Evolutionary conservation across 2,113 vertebrate species (phyloP).

Genomic region (Neolamprologus brichardi): DNA sequence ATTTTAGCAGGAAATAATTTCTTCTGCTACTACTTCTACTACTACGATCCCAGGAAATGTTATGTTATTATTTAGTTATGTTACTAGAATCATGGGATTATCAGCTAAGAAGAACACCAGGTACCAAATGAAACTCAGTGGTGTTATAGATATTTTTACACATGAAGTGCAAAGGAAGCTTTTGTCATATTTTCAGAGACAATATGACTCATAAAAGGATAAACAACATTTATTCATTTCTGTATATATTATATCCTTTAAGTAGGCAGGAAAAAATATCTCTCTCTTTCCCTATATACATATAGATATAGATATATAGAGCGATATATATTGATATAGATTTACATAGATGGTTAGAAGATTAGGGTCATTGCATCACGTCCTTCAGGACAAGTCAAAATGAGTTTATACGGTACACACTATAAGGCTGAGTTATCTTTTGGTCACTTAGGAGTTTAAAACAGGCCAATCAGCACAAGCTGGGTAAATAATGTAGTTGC

Average conservation of each 20-base stretch:
- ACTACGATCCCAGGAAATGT: background rate
- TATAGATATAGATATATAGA: fast-evolving
- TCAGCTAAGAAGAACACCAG: background rate
- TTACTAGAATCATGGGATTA: background rate
- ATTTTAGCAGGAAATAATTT: background rate
- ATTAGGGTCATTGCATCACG: background rate
- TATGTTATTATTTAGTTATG: background rate
- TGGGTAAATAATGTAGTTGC: background rate
- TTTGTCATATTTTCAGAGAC: background rate
- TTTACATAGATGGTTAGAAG: background rate
- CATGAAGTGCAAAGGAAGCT: background rate
- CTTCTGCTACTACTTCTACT: background rate
- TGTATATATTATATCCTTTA: background rate
- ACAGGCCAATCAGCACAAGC: background rate
- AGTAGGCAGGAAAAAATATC: background rate
- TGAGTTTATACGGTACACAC: background rate
- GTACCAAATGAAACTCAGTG: background rate
- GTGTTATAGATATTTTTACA: background rate
- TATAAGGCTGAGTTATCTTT: background rate
- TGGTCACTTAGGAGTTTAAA: background rate
- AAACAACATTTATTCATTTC: background rate
- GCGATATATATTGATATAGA: background rate
- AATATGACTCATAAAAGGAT: background rate
- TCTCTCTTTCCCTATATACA: background rate
- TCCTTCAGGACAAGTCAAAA: background rate